phyloP scores from a whole-genome alignment of 2,797 vertebrate species.

The Sebastolobus alascanus region DNA sequence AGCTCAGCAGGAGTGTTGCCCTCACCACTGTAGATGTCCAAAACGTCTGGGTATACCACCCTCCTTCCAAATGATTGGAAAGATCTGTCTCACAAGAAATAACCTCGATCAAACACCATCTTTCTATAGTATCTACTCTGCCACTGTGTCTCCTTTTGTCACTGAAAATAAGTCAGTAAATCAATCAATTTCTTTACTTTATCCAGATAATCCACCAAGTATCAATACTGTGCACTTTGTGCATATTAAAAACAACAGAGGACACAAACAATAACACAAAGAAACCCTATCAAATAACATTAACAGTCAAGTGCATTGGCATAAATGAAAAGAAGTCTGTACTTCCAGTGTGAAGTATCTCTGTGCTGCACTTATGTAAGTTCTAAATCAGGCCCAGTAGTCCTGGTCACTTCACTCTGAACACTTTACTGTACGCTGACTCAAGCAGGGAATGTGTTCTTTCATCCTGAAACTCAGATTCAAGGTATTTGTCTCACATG shows the following conservation, averaged over 20 bases:
- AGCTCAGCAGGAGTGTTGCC: background rate
- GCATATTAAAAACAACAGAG: background rate
- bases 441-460: constrained; percentile 43
- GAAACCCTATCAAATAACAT: background rate
- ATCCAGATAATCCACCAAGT: background rate
- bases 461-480: constrained; percentile 55
- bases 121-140: background rate
- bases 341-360: constrained; percentile 16
- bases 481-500: constrained; percentile 58
- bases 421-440: constrained; percentile 37
- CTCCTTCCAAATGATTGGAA: background rate
- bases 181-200: background rate
- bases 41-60: background rate
- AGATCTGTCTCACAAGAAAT: background rate
- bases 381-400: constrained; percentile 32
- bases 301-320: background rate
- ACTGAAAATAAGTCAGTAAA: background rate
- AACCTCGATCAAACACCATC: background rate
- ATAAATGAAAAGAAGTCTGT: background rate
- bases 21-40: background rate
- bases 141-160: background rate
- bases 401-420: constrained; percentile 40
- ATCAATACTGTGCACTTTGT: background rate
- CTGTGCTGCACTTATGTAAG: constrained; percentile 27
- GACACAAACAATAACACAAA: background rate